Conservation (phyloP, 2,113 vertebrate genomes). For the Hydrolagus affinis region DNA sequence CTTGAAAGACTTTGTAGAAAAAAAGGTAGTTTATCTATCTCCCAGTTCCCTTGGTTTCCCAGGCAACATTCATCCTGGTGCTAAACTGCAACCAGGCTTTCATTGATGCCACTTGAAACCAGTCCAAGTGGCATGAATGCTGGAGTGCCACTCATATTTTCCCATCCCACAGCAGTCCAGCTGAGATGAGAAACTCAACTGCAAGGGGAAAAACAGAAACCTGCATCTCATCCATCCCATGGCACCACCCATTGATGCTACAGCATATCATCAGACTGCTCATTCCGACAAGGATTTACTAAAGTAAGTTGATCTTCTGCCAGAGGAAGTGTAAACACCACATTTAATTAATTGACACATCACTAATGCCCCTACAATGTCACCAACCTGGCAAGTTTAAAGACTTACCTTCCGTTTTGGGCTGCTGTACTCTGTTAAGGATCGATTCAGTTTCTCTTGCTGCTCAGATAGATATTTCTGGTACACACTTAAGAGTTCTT, state of each 20-base stretch:
- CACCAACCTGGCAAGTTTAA: background rate
- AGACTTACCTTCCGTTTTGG: slow-evolving; percentile 65
- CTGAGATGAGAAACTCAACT: background rate
- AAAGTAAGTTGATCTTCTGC: background rate
- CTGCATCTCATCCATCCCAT: background rate
- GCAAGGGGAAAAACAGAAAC: too few species aligned
- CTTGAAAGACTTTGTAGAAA: background rate
- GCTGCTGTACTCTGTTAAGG: slow-evolving; percentile 67
- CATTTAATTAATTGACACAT: background rate
- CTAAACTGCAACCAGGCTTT: background rate
- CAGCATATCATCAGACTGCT: background rate
- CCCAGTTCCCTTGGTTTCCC: background rate
- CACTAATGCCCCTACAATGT: background rate
- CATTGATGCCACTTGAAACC: background rate
- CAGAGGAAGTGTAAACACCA: background rate
- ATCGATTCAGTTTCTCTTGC: slow-evolving; percentile 76
- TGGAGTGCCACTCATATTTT: background rate
- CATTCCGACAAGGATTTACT: background rate
- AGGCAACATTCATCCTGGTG: background rate
- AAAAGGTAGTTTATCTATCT: background rate
- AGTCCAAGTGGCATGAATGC: too few species aligned
- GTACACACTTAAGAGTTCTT: slow-evolving; percentile 88
- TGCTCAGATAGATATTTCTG: slow-evolving; percentile 88
- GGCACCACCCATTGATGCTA: background rate
- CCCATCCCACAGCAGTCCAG: background rate